These are phyloP conservation scores for Limnephilus rhombicus DNA, from an alignment of 2,888 invertebrate genomes.

Conservation along the genomic window DNA sequence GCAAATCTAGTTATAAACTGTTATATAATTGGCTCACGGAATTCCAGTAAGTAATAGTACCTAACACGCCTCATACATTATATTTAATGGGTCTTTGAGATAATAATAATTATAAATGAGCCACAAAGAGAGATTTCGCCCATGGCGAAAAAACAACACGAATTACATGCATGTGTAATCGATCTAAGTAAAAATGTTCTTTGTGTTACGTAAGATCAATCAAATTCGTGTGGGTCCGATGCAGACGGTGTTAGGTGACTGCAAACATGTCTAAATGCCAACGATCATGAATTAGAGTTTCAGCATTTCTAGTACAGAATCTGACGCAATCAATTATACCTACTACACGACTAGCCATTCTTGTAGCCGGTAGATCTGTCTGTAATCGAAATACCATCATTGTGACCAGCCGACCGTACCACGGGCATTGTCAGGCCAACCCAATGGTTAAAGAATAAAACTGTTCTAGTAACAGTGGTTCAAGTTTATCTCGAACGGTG, in stretches of 20 bases:
- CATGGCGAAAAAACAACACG: not conserved
- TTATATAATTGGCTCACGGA: not conserved
- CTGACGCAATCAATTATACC: not conserved
- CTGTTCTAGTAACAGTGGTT: not conserved
- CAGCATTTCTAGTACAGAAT: not conserved
- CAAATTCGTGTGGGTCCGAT: not conserved
- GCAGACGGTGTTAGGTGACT: not conserved
- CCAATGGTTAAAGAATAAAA: not conserved
- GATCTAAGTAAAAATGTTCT: not conserved
- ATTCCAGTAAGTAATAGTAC: not conserved
- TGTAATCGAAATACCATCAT: slow-evolving; percentile 17
- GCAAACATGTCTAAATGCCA: not conserved
- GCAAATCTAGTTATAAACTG: not conserved
- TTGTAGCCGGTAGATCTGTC: not conserved
- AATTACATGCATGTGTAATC: not conserved
- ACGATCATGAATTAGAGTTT: not conserved
- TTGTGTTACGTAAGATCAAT: not conserved
- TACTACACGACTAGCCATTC: not conserved
- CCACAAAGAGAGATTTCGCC: not conserved
- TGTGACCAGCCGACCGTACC: not conserved
- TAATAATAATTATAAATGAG: slow-evolving; percentile 1
- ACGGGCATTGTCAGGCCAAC: not conserved
- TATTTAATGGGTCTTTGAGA: not conserved
- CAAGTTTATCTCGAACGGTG: not conserved
- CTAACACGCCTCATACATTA: not conserved